These are phyloP conservation scores for Arrhamphus sclerolepis DNA, from an alignment of 2,797 vertebrate genomes.

Conservation along the genomic window DNA sequence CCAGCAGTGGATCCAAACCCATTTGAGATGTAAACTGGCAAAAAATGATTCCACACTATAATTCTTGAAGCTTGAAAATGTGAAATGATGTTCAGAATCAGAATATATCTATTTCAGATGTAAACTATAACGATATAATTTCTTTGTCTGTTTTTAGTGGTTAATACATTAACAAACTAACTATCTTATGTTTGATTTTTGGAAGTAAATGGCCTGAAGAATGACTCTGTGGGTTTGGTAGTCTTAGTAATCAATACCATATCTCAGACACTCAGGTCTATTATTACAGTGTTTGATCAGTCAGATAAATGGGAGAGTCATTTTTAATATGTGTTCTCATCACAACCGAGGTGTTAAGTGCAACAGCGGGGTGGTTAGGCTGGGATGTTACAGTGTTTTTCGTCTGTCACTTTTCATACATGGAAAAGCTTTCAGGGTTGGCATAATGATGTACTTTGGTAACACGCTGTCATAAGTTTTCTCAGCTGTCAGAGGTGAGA, in stretches of 20 bases:
- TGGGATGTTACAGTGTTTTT: conserved; percentile 16
- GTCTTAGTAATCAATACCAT: neutral
- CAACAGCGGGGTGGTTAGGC: neutral
- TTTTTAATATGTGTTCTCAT: conserved; percentile 8
- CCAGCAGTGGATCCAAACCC: too few relatives aligned
- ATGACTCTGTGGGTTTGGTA: neutral
- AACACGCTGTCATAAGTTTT: conserved; percentile 13
- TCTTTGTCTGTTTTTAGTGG: too few relatives aligned
- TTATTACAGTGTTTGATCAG: neutral
- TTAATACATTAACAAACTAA: too few relatives aligned
- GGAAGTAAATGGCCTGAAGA: too few relatives aligned
- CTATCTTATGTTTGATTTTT: too few relatives aligned
- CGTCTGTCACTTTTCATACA: conserved; percentile 27
- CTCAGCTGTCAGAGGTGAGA: conserved; percentile 20
- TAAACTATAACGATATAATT: too few relatives aligned
- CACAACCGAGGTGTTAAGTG: conserved; percentile 11
- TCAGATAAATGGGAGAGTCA: neutral
- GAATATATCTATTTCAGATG: too few relatives aligned
- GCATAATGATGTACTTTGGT: conserved; percentile 10
- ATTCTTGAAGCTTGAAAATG: too few relatives aligned
- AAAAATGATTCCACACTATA: too few relatives aligned
- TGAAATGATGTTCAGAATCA: too few relatives aligned
- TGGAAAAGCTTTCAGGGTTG: conserved; percentile 31
- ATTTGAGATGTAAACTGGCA: too few relatives aligned
- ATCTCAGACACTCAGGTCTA: neutral